Evolutionary conservation across 2,113 vertebrate species (phyloP).

Genomic region (Sorex araneus): DNA sequence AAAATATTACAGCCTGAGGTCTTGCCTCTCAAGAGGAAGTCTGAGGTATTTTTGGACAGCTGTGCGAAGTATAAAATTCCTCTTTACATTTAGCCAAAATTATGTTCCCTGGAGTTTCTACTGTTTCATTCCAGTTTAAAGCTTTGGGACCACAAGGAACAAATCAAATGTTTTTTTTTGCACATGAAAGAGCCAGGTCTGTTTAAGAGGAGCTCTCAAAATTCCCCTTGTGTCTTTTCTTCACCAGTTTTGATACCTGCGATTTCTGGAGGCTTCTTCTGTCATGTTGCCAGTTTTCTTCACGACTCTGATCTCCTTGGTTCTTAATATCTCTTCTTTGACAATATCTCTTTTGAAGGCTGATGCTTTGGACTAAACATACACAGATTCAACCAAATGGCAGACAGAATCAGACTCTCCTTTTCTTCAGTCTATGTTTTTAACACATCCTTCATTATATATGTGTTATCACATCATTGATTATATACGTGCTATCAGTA

Average conservation of each 20-base stretch:
- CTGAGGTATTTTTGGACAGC: not conserved
- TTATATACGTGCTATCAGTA: not conserved
- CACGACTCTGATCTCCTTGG: not conserved
- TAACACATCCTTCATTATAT: not conserved
- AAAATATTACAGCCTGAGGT: slow-evolving; percentile 9
- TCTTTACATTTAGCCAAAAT: slow-evolving; percentile 60
- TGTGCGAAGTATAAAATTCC: slow-evolving; percentile 16
- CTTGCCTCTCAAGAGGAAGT: not conserved
- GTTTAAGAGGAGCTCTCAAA: slow-evolving; percentile 39
- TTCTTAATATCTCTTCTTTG: slow-evolving; percentile 15
- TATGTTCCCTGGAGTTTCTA: slow-evolving; percentile 19
- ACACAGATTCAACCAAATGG: not conserved
- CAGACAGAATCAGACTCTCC: not conserved
- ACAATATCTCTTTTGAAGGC: slow-evolving; percentile 48
- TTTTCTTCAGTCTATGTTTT: not conserved
- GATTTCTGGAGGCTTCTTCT: slow-evolving; percentile 41
- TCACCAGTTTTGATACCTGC: slow-evolving; percentile 30
- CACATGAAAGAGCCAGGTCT: slow-evolving; percentile 50
- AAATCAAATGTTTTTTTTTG: slow-evolving; percentile 63
- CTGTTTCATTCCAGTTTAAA: slow-evolving; percentile 52
- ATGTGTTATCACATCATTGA: not conserved
- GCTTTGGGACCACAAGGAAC: not conserved
- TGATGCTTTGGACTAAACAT: not conserved
- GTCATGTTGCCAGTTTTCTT: slow-evolving; percentile 7
- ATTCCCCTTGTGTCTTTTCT: slow-evolving; percentile 49